Base-by-base conservation (phyloP, 2,888 invertebrate genomes). In the Cheilosia urbana region DNA sequence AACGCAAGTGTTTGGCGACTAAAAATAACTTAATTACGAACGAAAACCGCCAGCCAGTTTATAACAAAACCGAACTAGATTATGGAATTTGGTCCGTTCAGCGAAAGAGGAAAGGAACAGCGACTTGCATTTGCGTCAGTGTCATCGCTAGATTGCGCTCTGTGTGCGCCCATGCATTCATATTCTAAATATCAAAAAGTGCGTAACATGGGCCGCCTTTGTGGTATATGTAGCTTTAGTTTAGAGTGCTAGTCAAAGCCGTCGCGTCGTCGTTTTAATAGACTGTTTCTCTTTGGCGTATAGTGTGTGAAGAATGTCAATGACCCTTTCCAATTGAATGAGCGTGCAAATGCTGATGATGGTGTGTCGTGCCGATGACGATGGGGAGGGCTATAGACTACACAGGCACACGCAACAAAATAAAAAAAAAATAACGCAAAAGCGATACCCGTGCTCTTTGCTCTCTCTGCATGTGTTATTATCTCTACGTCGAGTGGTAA, bases 261-360 rank as follows among this genome's bases (percentile, higher is more conserved):
- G 37, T n/a, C 30, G 30, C 30, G 30, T 30, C 30, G 30, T 30
- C 19, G 47, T 9, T 19, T 15, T 37, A 15, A n/a, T 55, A n/a
- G 27, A 55, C 69, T 62, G 45, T 75, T 62, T 65, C 42, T 71
- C 45, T 55, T 21, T 66, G 68, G 68, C 68, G 73, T 66, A 7
- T 27, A 75, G 68, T 84, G 45, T 57, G 21, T 34, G 42, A 66
- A 77, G 78, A 69, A 66, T 71, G 84, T 84, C 84, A 76, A 60
- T 80, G 84, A 84, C 69, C 84, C 68, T 84, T 84, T 84, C 75
- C 84, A 84, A 84, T 76, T 79, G 80, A 84, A 84, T 84, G 75
- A 84, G 71, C 75, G 47, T 69, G 62, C 71, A 68, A 69, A 78
- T 78, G 75, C 53, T 78, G 78, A 63, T 57, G 69, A 62, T 75